phyloP scores from a whole-genome alignment of 2,797 vertebrate genomes.

The Coracias cyanogaster region DNA sequence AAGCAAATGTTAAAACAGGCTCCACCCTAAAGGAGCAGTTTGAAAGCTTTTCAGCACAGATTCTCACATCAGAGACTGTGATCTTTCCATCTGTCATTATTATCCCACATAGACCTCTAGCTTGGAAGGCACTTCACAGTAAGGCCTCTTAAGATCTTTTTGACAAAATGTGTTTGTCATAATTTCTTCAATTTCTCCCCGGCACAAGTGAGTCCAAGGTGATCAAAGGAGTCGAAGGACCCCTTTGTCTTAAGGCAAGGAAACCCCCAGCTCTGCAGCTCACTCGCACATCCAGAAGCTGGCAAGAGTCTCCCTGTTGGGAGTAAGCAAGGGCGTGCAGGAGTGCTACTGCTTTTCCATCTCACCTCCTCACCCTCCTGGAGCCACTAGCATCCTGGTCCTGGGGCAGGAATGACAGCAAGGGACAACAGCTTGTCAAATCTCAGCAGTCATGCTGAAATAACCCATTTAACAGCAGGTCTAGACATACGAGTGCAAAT shows the following conservation, averaged over 20 bases:
- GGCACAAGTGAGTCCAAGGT: neutral
- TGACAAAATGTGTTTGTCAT: neutral
- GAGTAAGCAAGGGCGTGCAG: neutral
- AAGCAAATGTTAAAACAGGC: neutral
- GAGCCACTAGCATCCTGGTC: neutral
- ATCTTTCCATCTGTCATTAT: slow-evolving; percentile 34
- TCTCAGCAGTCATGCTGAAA: neutral
- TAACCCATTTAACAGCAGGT: neutral
- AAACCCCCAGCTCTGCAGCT: neutral
- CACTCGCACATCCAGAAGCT: neutral
- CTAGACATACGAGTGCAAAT: fast-evolving
- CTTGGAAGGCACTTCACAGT: slow-evolving; percentile 13
- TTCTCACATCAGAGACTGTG: neutral
- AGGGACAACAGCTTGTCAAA: neutral
- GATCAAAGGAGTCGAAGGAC: neutral
- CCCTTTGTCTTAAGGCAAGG: neutral
- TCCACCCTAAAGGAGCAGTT: neutral
- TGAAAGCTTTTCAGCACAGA: slow-evolving; percentile 23
- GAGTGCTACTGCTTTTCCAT: neutral
- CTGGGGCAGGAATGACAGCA: neutral
- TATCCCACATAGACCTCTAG: slow-evolving; percentile 22
- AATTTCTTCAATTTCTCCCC: neutral
- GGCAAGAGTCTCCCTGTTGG: neutral
- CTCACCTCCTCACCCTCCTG: neutral
- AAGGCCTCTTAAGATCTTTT: slow-evolving; percentile 19